phyloP scores from a whole-genome alignment of 2,113 vertebrate genomes.

The Empidonax alnorum region DNA sequence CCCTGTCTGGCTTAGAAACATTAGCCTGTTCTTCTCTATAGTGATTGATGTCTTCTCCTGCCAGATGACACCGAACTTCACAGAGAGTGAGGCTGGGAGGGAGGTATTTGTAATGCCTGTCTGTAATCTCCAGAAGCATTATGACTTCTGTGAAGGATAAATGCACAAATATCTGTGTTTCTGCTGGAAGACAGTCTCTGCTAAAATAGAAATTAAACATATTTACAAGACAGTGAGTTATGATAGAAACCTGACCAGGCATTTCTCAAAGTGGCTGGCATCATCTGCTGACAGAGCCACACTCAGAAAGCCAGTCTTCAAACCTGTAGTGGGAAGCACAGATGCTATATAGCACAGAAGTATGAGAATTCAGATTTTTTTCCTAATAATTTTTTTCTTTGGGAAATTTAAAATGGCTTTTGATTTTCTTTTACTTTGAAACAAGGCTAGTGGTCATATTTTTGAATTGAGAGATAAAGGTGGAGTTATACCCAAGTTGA shows the following conservation, averaged over 20 bases:
- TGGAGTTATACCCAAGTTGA: background rate
- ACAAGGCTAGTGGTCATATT: background rate
- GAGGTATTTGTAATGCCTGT: constrained; percentile 39
- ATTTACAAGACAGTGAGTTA: constrained; percentile 34
- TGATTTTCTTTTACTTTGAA: background rate
- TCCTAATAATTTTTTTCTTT: background rate
- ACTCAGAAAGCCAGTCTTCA: background rate
- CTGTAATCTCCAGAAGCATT: background rate
- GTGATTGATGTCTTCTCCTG: constrained; percentile 58
- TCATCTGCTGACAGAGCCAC: background rate
- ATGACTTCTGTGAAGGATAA: constrained; percentile 28
- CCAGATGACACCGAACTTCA: constrained; percentile 25
- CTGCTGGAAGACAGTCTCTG: constrained; percentile 11
- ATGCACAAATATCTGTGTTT: constrained; percentile 26
- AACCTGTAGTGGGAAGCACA: background rate
- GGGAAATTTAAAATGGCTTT: background rate
- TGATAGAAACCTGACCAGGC: background rate
- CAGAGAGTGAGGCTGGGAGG: constrained; percentile 7
- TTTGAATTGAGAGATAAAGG: background rate
- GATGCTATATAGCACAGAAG: background rate
- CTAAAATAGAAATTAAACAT: constrained; percentile 41
- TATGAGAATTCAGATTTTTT: background rate
- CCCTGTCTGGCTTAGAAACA: constrained; percentile 47
- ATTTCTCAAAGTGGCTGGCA: constrained; percentile 18
- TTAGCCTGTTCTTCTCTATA: constrained; percentile 30